phyloP scores from a whole-genome alignment of 2,113 vertebrate genomes.

The Phyllostomus discolor region DNA sequence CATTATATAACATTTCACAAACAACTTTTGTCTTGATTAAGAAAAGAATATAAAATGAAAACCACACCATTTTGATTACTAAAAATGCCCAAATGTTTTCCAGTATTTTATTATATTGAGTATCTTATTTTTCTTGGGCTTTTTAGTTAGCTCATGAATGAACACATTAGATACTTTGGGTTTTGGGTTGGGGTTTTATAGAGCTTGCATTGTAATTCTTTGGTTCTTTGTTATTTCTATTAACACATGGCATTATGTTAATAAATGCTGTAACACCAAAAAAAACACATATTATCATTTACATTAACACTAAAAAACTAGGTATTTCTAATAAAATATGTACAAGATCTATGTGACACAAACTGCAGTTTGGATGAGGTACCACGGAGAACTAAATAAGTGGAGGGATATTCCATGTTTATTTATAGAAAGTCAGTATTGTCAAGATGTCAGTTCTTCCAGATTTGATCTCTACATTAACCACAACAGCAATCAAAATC shows the following conservation, averaged over 20 bases:
- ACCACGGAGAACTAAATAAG: neutral
- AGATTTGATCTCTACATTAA: neutral
- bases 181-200: slow-evolving; percentile 90
- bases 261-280: slow-evolving; percentile 97
- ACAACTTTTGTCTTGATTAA: slow-evolving; percentile 93
- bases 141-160: slow-evolving; percentile 89
- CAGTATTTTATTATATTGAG: slow-evolving; percentile 88
- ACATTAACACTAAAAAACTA: neutral
- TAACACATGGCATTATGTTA: slow-evolving; percentile 93
- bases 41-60: slow-evolving; percentile 88
- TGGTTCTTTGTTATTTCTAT: slow-evolving; percentile 92
- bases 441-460: neutral
- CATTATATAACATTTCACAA: slow-evolving; percentile 97
- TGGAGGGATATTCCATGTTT: neutral
- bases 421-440: neutral
- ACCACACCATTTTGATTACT: slow-evolving; percentile 88
- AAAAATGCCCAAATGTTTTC: slow-evolving; percentile 90
- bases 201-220: slow-evolving; percentile 96
- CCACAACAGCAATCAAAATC: neutral
- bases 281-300: neutral
- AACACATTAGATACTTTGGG: slow-evolving; percentile 86
- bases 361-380: neutral
- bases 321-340: neutral
- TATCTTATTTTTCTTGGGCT: slow-evolving; percentile 87
- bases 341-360: neutral